phyloP scores from a whole-genome alignment of 2,113 vertebrate species.

The Girardinichthys multiradiatus region DNA sequence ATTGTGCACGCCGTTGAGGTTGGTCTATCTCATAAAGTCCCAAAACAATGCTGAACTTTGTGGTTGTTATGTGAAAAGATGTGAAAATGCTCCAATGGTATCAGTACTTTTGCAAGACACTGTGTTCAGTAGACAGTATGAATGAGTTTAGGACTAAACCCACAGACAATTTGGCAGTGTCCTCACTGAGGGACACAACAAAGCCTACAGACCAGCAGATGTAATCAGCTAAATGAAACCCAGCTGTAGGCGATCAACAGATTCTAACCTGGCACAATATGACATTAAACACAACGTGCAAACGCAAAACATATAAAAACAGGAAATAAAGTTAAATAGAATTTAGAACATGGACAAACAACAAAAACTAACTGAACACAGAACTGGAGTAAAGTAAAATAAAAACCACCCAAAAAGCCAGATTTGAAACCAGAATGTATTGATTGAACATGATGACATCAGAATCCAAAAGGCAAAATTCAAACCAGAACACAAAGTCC shows the following conservation, averaged over 20 bases:
- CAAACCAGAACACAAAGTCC: background rate
- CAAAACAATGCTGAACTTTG: too few species aligned
- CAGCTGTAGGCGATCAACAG: background rate
- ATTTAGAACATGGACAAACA: background rate
- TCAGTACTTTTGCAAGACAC: too few species aligned
- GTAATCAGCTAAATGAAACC: background rate
- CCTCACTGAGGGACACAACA: background rate
- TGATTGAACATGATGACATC: background rate
- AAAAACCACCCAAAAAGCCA: background rate
- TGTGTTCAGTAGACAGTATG: background rate
- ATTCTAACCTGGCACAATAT: background rate
- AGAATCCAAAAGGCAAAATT: background rate
- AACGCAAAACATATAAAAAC: background rate
- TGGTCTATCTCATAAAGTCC: too few species aligned
- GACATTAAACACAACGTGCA: background rate
- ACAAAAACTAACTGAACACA: background rate
- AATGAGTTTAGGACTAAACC: background rate
- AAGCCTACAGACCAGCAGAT: background rate
- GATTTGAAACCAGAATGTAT: background rate
- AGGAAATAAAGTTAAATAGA: background rate
- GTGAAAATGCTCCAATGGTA: too few species aligned
- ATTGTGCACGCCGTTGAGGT: too few species aligned
- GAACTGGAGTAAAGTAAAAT: background rate
- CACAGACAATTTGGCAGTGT: background rate
- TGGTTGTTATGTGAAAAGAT: too few species aligned